Conservation (phyloP, 53 echinoderm and acorn worm species). For the Echinometra lucunter region DNA sequence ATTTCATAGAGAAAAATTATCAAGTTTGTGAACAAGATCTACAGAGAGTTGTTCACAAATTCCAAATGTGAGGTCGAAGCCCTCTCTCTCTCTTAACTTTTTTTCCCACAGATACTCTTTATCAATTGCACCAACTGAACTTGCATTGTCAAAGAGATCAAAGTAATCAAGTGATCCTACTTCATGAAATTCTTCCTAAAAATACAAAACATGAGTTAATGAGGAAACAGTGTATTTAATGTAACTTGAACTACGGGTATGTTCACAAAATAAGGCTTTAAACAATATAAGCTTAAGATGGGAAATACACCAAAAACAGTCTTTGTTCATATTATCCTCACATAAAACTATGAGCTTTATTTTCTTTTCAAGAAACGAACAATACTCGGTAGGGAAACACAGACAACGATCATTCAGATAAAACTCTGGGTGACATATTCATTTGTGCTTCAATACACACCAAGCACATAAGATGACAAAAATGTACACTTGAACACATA, state of each 20-base stretch:
- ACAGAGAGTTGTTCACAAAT: not conserved
- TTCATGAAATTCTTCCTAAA: not conserved
- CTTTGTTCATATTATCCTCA: not conserved
- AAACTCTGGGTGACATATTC: not conserved
- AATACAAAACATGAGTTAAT: not conserved
- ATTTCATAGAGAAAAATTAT: not conserved
- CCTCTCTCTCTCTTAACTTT: not conserved
- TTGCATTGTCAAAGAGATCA: not conserved
- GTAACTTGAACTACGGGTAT: not conserved
- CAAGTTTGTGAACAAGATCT: not conserved
- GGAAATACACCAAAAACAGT: not conserved
- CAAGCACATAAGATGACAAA: slow-evolving; percentile 13
- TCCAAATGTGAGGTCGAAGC: not conserved
- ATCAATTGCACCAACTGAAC: not conserved
- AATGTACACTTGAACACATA: slow-evolving; percentile 51
- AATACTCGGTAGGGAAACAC: not conserved
- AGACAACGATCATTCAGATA: not conserved
- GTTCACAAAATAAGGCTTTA: not conserved
- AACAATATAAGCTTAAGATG: not conserved
- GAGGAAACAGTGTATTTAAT: not conserved
- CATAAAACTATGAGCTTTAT: not conserved
- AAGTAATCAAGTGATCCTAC: not conserved
- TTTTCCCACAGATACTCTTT: not conserved
- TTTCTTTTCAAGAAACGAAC: slow-evolving; percentile 14
- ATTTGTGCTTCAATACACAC: slow-evolving; percentile 29